Base-by-base conservation (phyloP, 2,797 vertebrate species). In the Microctenopoma stevenorrisi region DNA sequence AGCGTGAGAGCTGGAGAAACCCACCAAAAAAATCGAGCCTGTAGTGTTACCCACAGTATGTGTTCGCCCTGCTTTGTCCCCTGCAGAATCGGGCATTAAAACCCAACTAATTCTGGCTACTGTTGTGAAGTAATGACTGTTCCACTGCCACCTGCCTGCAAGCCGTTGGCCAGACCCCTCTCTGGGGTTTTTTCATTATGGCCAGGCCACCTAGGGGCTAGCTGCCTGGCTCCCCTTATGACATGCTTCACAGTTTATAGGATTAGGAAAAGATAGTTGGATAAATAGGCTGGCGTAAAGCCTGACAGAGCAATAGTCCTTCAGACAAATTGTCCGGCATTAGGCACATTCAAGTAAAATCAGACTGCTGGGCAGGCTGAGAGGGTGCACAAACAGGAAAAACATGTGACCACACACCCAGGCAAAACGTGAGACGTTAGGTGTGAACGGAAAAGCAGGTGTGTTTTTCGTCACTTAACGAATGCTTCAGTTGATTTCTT, bases 71-170 rank as follows among this genome's bases (percentile, higher is more conserved):
- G 76, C 69, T 89, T 83, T 59, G 79, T 86, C 78, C 81, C 81
- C 86, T 71, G 87, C 75, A 83, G 84, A 84, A 85, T 86, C 72
- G 2, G 78, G 82, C 85, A 93, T 91, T 91, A 90, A 78, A 90
- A 80, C 78, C 51, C 58, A 47, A 78, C 89, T 91, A 91, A 93
- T 88, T 91, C 88, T 82, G 82, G 78, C 89, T 62, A 70, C 84
- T 83, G 79, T 85, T 87, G 86, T 86, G 84, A 91, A 88, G 89
- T 91, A 93, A 93, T 90, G 91, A 91, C 89, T 76, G 83, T 79
- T 88, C 87, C 89, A 83, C 76, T 78, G 88, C 89, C 89, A 91
- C 91, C 91, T 89, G 90, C 86, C 79, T 87, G 80, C 28, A 72
- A 89, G 89, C 82, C 68, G 10, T 68, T 71, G 88, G 90, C 85